phyloP scores from a whole-genome alignment of 2,888 invertebrate species.

The Achlya flavicornis region DNA sequence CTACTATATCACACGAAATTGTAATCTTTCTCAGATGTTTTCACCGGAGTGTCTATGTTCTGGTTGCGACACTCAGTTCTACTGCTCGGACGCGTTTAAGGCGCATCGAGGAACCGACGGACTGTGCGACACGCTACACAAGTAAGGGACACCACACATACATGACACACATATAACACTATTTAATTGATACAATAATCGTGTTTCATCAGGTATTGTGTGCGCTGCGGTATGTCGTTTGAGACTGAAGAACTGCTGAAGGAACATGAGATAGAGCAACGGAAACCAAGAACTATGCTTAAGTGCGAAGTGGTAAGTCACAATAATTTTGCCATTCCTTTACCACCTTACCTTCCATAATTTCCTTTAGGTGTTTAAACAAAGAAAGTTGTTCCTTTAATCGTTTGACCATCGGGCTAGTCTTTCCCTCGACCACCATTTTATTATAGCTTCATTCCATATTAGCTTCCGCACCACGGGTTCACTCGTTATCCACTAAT shows the following conservation, averaged over 20 bases:
- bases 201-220: not conserved
- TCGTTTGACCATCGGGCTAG: too few relatives aligned
- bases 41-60: not conserved
- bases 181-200: not conserved
- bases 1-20: too few relatives aligned
- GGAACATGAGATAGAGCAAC: slow-evolving; percentile 3
- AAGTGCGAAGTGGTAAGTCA: not conserved
- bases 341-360: too few relatives aligned
- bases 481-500: too few relatives aligned
- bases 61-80: not conserved
- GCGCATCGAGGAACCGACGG: not conserved
- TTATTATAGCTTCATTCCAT: too few relatives aligned
- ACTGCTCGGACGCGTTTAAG: slow-evolving; percentile 1
- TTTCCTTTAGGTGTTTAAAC: too few relatives aligned
- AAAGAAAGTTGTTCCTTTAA: too few relatives aligned
- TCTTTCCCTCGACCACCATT: too few relatives aligned
- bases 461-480: too few relatives aligned
- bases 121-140: not conserved
- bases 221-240: not conserved
- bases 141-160: not conserved
- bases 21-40: not conserved
- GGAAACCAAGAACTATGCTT: slow-evolving; percentile 1
- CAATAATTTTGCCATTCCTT: too few relatives aligned
- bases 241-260: not conserved
- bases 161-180: not conserved